A percentile compares a stretch with the other conserved stretches of the same genome.
phyloP scores from a whole-genome alignment of 2,888 invertebrate species.

The Drosophila birchii region DNA sequence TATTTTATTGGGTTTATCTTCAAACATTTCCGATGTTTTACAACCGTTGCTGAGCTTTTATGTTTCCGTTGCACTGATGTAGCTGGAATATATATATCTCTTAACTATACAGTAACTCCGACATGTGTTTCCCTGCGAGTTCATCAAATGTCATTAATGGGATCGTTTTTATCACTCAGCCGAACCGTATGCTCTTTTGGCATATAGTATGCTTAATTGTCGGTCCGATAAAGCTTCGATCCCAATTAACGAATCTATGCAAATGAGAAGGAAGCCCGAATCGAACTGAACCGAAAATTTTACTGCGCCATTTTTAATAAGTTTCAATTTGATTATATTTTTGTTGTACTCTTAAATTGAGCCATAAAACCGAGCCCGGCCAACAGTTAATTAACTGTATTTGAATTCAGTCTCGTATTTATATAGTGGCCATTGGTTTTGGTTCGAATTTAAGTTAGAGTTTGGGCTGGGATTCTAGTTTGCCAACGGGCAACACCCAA shows the following conservation, averaged over 20 bases:
- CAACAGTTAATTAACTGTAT: conserved; percentile 68
- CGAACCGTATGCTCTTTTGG: conserved; percentile 52
- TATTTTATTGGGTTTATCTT: conserved; percentile 39
- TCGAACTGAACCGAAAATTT: conserved; percentile 41
- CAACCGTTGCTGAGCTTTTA: conserved; percentile 61
- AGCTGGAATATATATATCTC: conserved; percentile 10
- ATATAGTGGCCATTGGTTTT: conserved; percentile 22
- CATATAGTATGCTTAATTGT: conserved; percentile 62
- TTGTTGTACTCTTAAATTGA: conserved; percentile 64
- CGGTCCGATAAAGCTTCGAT: conserved; percentile 59
- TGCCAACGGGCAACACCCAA: conserved; percentile 63
- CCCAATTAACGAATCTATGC: conserved; percentile 77
- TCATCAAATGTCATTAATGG: conserved; percentile 68
- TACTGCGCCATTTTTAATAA: conserved; percentile 70
- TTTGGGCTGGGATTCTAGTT: conserved; percentile 31
- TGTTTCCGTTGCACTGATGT: conserved; percentile 61
- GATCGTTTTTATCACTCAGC: conserved; percentile 59
- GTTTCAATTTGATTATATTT: conserved; percentile 68
- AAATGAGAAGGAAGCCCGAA: conserved; percentile 51
- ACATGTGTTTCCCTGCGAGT: conserved; percentile 35
- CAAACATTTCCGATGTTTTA: conserved; percentile 64
- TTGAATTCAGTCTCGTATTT: conserved; percentile 51
- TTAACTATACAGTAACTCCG: background rate
- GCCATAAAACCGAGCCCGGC: conserved; percentile 66
- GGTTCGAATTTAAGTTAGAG: background rate